Percentiles rank a stretch among this genome's conserved stretches.
These are phyloP conservation scores for Ptychobarbus kaznakovi DNA, from an alignment of 2,797 vertebrate genomes.

Conservation along the genomic window DNA sequence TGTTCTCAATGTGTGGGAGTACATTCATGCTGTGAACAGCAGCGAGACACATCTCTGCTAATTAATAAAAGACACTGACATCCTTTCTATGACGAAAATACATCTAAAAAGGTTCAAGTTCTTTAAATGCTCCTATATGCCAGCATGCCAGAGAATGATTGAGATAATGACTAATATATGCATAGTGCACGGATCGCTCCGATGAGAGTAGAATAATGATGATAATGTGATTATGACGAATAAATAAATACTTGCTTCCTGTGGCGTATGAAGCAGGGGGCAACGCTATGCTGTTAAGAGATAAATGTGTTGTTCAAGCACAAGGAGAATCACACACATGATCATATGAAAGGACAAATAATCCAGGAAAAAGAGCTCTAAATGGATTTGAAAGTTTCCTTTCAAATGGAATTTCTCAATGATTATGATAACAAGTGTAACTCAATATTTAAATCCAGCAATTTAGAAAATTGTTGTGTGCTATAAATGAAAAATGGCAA, in stretches of 20 bases:
- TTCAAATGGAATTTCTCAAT: not conserved
- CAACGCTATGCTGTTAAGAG: not conserved
- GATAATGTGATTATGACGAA: conserved; percentile 30
- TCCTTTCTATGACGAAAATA: not conserved
- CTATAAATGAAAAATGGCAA: not conserved
- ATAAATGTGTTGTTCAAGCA: not conserved
- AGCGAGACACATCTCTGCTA: conserved; percentile 28
- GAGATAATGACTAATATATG: conserved; percentile 52
- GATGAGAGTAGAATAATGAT: conserved; percentile 52
- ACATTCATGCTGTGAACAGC: conserved; percentile 13
- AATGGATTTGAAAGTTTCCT: not conserved
- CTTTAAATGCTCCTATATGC: conserved; percentile 37
- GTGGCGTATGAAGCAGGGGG: conserved; percentile 3
- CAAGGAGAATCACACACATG: not conserved
- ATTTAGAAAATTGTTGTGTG: not conserved
- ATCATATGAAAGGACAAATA: not conserved
- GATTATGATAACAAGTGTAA: not conserved
- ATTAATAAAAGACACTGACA: conserved; percentile 37
- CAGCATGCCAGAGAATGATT: conserved; percentile 48
- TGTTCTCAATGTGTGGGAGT: conserved; percentile 22
- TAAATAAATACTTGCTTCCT: conserved; percentile 32
- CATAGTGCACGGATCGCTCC: conserved; percentile 35
- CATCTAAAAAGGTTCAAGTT: conserved; percentile 8
- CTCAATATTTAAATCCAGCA: not conserved
- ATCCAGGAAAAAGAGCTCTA: not conserved